Percentiles rank a stretch among this genome's conserved stretches.
These are phyloP conservation scores for Salminus brasiliensis DNA, from an alignment of 2,113 vertebrate genomes.

Conservation along the genomic window DNA sequence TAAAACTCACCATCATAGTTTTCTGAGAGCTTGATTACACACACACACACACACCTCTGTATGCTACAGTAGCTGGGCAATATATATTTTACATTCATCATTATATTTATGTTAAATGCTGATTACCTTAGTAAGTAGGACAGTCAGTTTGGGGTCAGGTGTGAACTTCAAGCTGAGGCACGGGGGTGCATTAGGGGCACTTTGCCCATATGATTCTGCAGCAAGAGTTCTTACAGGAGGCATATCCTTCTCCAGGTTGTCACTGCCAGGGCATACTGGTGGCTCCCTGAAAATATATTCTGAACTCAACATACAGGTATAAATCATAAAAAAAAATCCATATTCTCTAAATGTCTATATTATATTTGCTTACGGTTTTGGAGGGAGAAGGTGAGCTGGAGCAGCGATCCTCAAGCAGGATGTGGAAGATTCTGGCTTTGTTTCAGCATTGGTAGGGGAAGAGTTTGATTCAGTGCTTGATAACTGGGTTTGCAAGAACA, in stretches of 20 bases:
- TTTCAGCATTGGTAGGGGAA: neutral
- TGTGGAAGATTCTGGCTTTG: conserved; percentile 25
- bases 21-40: too few relatives aligned
- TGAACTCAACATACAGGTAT: neutral
- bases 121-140: conserved; percentile 75
- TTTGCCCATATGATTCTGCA: conserved; percentile 44
- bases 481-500: conserved; percentile 20
- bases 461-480: conserved; percentile 43
- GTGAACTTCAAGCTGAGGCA: conserved; percentile 68
- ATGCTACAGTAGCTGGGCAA: too few relatives aligned
- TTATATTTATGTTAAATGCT: neutral
- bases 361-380: conserved; percentile 64
- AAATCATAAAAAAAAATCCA: neutral
- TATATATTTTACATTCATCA: too few relatives aligned
- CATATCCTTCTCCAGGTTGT: conserved; percentile 37
- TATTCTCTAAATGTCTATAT: neutral
- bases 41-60: too few relatives aligned
- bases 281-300: conserved; percentile 59
- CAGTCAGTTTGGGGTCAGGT: conserved; percentile 68
- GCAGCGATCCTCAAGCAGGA: conserved; percentile 72
- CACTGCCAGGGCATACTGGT: conserved; percentile 60
- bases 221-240: conserved; percentile 50
- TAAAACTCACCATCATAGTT: too few relatives aligned
- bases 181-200: conserved; percentile 37
- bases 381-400: conserved; percentile 64